These are phyloP conservation scores for Ctenosaura bakeri DNA, from an alignment of 2,797 vertebrate genomes.

Conservation along the genomic window DNA sequence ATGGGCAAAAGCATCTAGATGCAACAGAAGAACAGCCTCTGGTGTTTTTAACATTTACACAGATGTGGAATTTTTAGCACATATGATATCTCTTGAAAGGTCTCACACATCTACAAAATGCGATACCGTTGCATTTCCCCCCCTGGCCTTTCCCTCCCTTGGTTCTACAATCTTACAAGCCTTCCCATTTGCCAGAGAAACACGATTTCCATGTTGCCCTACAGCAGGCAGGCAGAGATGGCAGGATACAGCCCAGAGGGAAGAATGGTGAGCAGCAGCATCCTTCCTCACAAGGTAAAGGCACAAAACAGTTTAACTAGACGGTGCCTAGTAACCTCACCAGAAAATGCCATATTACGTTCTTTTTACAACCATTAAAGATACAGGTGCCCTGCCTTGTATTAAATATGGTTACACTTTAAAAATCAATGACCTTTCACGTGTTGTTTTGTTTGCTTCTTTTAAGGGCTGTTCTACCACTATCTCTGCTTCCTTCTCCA, in stretches of 20 bases:
- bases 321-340: neutral
- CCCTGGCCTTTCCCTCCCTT: neutral
- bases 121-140: neutral
- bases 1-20: neutral
- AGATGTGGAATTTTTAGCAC: too few species aligned
- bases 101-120: neutral
- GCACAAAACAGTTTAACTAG: neutral
- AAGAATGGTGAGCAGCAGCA: neutral
- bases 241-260: too few species aligned
- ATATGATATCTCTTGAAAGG: neutral
- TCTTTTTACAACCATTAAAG: neutral
- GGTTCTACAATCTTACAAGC: neutral
- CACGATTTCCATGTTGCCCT: neutral
- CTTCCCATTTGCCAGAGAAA: neutral
- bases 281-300: neutral
- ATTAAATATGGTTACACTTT: neutral
- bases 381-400: neutral
- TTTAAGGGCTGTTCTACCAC: neutral
- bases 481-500: neutral
- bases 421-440: neutral
- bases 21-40: neutral
- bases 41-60: neutral
- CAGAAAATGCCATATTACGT: neutral
- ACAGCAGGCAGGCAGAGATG: neutral
- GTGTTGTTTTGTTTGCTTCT: neutral